Evolutionary conservation across 2,888 invertebrate species (phyloP).

Genomic region (Ischnura elegans): DNA sequence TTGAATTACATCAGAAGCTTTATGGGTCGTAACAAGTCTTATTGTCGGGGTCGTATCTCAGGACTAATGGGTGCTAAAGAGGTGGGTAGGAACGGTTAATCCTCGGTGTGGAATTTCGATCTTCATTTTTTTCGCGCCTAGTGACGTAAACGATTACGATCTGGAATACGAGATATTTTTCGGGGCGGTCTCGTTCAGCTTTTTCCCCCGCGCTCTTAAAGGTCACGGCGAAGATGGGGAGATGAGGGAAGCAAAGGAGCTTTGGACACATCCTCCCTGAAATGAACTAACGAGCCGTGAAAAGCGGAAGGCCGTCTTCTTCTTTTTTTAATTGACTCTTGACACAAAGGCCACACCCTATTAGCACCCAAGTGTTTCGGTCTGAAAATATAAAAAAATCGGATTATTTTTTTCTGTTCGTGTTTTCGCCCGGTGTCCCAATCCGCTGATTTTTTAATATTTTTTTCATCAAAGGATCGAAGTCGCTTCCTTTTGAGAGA

Average conservation of each 20-base stretch:
- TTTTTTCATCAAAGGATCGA: not conserved
- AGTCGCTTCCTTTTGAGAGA: not conserved
- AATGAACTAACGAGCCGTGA: constrained; percentile 13
- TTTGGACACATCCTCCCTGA: not conserved
- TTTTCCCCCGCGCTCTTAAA: not conserved
- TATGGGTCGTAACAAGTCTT: not conserved
- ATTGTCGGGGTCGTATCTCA: not conserved
- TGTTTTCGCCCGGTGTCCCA: not conserved
- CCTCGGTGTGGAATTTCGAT: not conserved
- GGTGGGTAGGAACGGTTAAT: not conserved
- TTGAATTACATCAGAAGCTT: not conserved
- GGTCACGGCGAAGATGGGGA: not conserved
- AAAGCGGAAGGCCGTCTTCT: not conserved
- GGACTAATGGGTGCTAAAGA: not conserved
- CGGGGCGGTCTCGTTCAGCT: not conserved
- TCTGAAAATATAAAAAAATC: not conserved
- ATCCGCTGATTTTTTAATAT: not conserved
- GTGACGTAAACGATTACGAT: constrained; percentile 5
- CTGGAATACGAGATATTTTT: not conserved
- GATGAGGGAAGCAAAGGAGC: not conserved
- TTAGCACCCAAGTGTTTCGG: not conserved
- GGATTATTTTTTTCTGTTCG: not conserved
- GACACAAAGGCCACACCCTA: not conserved
- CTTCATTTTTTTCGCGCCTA: not conserved
- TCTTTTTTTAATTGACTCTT: not conserved